Percentiles rank a stretch among this genome's conserved stretches.
These are phyloP conservation scores for Myodes glareolus DNA, from an alignment of 2,113 vertebrate genomes.

Conservation along the genomic window DNA sequence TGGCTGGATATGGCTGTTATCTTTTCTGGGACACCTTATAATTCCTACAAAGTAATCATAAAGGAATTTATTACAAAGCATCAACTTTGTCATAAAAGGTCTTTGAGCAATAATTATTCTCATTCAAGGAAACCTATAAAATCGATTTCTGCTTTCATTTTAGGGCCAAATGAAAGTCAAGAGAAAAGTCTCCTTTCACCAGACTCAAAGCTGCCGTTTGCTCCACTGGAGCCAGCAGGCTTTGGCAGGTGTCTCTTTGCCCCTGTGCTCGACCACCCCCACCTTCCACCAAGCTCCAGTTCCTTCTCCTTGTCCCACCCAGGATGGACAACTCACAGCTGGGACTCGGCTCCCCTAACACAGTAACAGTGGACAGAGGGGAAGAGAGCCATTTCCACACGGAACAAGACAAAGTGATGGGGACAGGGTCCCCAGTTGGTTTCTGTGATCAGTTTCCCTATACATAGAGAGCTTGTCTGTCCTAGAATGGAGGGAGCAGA, in stretches of 20 bases:
- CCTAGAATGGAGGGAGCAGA: background rate
- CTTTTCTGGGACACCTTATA: background rate
- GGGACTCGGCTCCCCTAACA: background rate
- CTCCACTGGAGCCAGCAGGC: background rate
- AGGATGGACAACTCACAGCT: background rate
- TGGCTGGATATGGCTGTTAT: background rate
- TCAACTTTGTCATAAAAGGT: constrained; percentile 7
- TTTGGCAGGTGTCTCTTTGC: accelerated
- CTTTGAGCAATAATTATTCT: constrained; percentile 58
- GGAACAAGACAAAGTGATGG: background rate
- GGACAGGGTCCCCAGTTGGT: background rate
- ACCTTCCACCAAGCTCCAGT: no score
- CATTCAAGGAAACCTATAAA: constrained; percentile 64
- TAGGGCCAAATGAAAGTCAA: constrained; percentile 44
- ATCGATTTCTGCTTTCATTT: constrained; percentile 64
- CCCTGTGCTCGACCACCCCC: accelerated
- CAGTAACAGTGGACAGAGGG: background rate
- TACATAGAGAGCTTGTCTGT: background rate
- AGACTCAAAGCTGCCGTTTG: background rate
- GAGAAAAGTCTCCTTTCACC: background rate
- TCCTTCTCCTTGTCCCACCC: no score
- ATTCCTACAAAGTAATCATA: background rate
- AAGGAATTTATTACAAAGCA: constrained; percentile 17
- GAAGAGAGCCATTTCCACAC: background rate
- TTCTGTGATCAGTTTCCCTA: background rate